phyloP scores from a whole-genome alignment of 2,888 invertebrate genomes.

The Octonoba sinensis region DNA sequence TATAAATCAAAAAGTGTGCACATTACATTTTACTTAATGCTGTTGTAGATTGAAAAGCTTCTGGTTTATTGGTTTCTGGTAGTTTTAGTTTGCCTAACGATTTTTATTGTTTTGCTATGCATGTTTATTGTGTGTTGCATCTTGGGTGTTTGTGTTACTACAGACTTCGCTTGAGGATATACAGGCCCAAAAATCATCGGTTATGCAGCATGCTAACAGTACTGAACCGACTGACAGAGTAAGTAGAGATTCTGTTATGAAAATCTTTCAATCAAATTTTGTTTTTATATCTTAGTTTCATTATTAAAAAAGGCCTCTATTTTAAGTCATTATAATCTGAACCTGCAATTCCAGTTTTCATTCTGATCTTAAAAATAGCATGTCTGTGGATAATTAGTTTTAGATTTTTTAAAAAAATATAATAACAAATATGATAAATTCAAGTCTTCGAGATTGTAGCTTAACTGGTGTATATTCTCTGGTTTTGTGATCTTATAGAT shows the following conservation, averaged over 20 bases:
- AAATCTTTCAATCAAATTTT: slow-evolving; percentile 2
- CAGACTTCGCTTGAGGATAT: slow-evolving; percentile 45
- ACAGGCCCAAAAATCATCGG: slow-evolving; percentile 30
- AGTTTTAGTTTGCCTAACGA: slow-evolving; percentile 47
- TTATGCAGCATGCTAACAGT: slow-evolving; percentile 14
- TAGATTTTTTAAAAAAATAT: too few relatives aligned
- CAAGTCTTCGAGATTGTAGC: too few relatives aligned
- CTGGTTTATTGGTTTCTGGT: not conserved
- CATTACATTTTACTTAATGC: too few relatives aligned
- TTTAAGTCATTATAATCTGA: not conserved
- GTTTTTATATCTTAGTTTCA: not conserved
- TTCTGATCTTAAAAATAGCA: not conserved
- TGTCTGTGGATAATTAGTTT: not conserved
- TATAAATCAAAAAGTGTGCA: too few relatives aligned
- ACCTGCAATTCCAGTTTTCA: not conserved
- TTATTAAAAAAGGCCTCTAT: not conserved
- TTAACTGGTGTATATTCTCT: too few relatives aligned
- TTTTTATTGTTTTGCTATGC: slow-evolving; percentile 48
- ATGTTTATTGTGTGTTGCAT: slow-evolving; percentile 46
- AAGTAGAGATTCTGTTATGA: slow-evolving; percentile 10
- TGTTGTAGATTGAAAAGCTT: too few relatives aligned
- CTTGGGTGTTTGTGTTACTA: slow-evolving; percentile 38
- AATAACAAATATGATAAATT: too few relatives aligned
- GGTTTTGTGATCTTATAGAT: too few relatives aligned
- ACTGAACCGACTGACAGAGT: slow-evolving; percentile 30